Evolutionary conservation across 1,140 invertebrate species (phyloP), one percentile per base, ranked within the genome.

Genomic region (Brachionus calyciflorus): DNA sequence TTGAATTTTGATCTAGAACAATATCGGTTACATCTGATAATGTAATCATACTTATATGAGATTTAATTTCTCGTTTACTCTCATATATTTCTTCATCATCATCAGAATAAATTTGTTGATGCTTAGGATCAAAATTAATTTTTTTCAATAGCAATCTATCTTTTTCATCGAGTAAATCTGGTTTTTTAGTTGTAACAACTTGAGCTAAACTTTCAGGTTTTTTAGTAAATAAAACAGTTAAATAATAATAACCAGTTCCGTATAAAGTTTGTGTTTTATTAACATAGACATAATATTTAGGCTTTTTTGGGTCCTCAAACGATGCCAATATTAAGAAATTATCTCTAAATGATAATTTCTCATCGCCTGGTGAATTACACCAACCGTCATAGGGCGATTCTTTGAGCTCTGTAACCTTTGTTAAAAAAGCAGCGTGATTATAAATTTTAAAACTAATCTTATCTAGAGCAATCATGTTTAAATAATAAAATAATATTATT

Each of bases 281-380:
- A 12, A 73, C 51, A 55, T 73, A 73, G 12, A 73, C 51, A 37
- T 51, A 51, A n/a, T 73, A 73, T 33, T 73, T 73, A 12, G 60
- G 60, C n/a, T 44, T 24, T 19, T 73, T 73, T 9, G 21, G n/a
- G 3, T 55, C 69, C 17, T 49, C 48, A 12, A 55, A 51, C 3
- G 46, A 51, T 21, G 46, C 46, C 17, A 73, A 51, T 19, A 73
- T 73, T 1, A 30, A 24, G 51, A 73, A 73, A n/a, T 73, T 37
- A 14, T 49, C 44, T 14, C 51, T 26, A 24, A 73, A 51, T 12
- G 30, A 28, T 14, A 40, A n/a, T 33, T 55, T 73, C 26, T 51
- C 26, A 30, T 73, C 68, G 3, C 68, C 69, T 5, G 17, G 17
- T 12, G 33, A 19, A 40, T 24, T 51, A 17, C 69, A 73, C 69